Evolutionary conservation across 2,888 invertebrate species (phyloP), one percentile per base, ranked within the genome.

Genomic region (Lissocephala sabroskyi): DNA sequence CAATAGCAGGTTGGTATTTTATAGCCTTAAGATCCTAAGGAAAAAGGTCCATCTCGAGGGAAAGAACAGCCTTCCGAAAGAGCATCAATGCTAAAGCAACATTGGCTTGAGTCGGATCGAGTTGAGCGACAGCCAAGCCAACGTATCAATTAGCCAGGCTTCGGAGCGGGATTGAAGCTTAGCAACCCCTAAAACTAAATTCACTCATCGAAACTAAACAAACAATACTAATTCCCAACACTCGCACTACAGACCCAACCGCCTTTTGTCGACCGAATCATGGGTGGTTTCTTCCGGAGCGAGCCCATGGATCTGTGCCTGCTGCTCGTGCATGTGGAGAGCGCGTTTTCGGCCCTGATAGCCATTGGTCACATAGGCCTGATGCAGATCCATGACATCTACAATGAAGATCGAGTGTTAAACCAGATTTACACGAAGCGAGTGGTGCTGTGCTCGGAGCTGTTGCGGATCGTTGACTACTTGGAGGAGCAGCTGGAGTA

Each of bases 271-370:
- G n/a, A n/a, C 7, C 4, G 23, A 11, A 39, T 13, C 26, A 71
- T 59, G 52, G 28, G 43, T 3, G 53, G 67, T n/a, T 81, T 81
- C 47, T 82, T 83, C 41, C 71, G 79, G 49, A 83, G 82, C 52
- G 84, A 83, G 50, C 41, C 70, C 35, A 83, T 83, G 80, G 52
- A 64, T 1, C 56, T 81, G 30, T 81, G 80, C 40, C 70, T 73
- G 42, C 60, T 83, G 44, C 49, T 80, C 26, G 19, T 83, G 9
- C 78, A 82, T 39, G 51, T 53, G 30, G 82, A 83, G 14, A 67
- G 75, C 0, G 80, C 81, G 7, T 83, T 79, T 44, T 65, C 79
- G 19, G 78, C 80, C 9, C 50, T 83, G 2, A 62, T 78, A 29
- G 75, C 77, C 48, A 29, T 83, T 41, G 84, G 79, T 2, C 70